These are phyloP conservation scores for Oryzaephilus surinamensis DNA, from an alignment of 1,140 invertebrate species.

Conservation along the genomic window DNA sequence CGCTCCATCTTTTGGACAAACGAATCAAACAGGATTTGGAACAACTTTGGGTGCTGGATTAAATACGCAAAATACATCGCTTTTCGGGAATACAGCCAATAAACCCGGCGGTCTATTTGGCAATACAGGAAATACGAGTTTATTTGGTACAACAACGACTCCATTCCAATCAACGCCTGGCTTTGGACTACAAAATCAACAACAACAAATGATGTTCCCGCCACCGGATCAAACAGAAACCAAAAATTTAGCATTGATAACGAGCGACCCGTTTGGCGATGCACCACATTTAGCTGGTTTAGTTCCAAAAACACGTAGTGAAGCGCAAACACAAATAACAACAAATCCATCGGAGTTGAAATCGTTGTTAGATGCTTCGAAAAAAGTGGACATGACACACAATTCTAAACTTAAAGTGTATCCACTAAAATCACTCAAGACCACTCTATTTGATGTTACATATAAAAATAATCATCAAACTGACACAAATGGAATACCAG, in stretches of 20 bases:
- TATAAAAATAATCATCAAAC: too few species aligned
- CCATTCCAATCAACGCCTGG: slow-evolving; percentile 13
- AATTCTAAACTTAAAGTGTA: slow-evolving; percentile 3
- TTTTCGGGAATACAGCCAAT: slow-evolving; percentile 39
- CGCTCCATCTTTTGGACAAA: slow-evolving; percentile 23
- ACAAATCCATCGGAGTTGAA: slow-evolving; percentile 25
- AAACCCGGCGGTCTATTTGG: slow-evolving; percentile 50
- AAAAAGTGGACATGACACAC: slow-evolving; percentile 9
- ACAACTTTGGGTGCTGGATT: slow-evolving; percentile 5
- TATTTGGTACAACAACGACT: slow-evolving; percentile 11
- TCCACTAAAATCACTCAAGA: slow-evolving; percentile 3
- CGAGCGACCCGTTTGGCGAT: slow-evolving; percentile 24
- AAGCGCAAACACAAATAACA: too few species aligned
- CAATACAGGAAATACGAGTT: slow-evolving; percentile 19
- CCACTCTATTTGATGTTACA: not conserved
- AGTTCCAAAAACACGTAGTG: slow-evolving; percentile 14
- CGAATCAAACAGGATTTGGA: slow-evolving; percentile 16
- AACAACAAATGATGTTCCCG: not conserved
- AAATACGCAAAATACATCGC: slow-evolving; percentile 6
- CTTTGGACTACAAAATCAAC: not conserved
- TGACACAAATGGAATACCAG: too few species aligned
- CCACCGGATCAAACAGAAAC: not conserved
- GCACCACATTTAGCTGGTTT: slow-evolving; percentile 20
- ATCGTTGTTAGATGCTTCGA: slow-evolving; percentile 20
- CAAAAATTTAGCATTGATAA: slow-evolving; percentile 18